A percentile compares a stretch with the other conserved stretches of the same genome.
Conservation (phyloP, 2,888 invertebrate species). For the Ennomos quercinarius region DNA sequence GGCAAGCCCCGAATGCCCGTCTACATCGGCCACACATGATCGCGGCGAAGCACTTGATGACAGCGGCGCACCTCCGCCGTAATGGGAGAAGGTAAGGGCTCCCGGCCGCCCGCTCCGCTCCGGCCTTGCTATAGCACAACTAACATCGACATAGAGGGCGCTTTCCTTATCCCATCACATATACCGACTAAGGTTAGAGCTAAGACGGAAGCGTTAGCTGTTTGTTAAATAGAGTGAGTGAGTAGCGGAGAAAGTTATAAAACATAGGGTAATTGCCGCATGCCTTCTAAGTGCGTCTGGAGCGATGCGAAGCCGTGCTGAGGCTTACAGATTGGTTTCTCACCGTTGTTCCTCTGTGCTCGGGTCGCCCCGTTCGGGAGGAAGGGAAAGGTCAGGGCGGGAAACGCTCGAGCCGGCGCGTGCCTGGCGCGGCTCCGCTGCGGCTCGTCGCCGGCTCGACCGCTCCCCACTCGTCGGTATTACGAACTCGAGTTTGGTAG, state of each 20-base stretch:
- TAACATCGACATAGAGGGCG: slow-evolving; percentile 86
- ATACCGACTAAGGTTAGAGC: slow-evolving; percentile 74
- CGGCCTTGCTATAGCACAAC: slow-evolving; percentile 73
- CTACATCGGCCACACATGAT: slow-evolving; percentile 71
- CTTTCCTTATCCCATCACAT: slow-evolving; percentile 92
- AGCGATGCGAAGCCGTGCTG: slow-evolving; percentile 81
- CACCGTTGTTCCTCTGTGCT: slow-evolving; percentile 80
- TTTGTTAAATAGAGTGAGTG: slow-evolving; percentile 73
- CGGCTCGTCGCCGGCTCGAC: slow-evolving; percentile 59
- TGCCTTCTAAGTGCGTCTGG: slow-evolving; percentile 78
- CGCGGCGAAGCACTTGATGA: slow-evolving; percentile 77
- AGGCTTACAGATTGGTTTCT: slow-evolving; percentile 82
- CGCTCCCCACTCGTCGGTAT: slow-evolving; percentile 62
- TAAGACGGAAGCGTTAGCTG: slow-evolving; percentile 79
- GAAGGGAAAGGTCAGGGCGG: slow-evolving; percentile 62
- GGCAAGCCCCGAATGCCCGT: slow-evolving; percentile 67
- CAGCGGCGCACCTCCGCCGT: slow-evolving; percentile 85
- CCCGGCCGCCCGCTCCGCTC: slow-evolving; percentile 83
- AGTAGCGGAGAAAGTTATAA: slow-evolving; percentile 79
- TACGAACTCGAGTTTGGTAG: slow-evolving; percentile 76
- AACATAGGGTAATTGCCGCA: slow-evolving; percentile 69
- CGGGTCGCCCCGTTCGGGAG: slow-evolving; percentile 73
- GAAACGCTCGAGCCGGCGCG: slow-evolving; percentile 65
- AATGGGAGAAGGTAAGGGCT: slow-evolving; percentile 86
- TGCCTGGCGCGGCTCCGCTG: slow-evolving; percentile 50